These are phyloP conservation scores for Brachionus sp. DNA, from an alignment of 1,140 invertebrate species.

Conservation along the genomic window DNA sequence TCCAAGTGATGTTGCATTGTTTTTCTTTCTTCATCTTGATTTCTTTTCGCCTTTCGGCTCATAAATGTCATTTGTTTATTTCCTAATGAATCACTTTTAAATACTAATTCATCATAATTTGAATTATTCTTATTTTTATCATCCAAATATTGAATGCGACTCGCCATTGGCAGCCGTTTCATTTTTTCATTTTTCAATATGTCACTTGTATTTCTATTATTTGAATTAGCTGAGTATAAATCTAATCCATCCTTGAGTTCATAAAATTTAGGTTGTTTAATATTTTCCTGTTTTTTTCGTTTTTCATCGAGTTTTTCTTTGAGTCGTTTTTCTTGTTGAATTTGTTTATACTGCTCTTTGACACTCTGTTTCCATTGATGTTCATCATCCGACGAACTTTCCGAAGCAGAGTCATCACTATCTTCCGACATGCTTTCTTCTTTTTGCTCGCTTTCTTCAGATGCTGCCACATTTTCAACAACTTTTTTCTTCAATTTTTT, in stretches of 20 bases:
- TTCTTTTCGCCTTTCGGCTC: neutral
- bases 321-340: constrained; percentile 60
- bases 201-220: neutral
- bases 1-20: constrained; percentile 69
- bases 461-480: constrained; percentile 62
- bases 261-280: constrained; percentile 63
- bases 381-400: constrained; percentile 67
- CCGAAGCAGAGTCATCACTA: constrained; percentile 53
- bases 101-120: constrained; percentile 50
- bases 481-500: constrained; percentile 64
- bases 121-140: constrained; percentile 61
- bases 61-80: constrained; percentile 42
- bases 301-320: constrained; percentile 50
- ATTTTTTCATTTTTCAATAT: constrained; percentile 46
- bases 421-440: constrained; percentile 57
- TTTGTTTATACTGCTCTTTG: constrained; percentile 68
- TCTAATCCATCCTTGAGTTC: constrained; percentile 67
- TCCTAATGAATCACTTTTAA: neutral
- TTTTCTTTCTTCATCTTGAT: constrained; percentile 47
- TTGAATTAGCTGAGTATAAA: constrained; percentile 55
- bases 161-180: constrained; percentile 25
- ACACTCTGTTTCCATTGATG: constrained; percentile 73
- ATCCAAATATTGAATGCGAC: constrained; percentile 48
- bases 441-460: constrained; percentile 54
- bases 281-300: constrained; percentile 42